phyloP scores from a whole-genome alignment of 2,797 vertebrate genomes.

The Ctenochaetus hawaiiensis region DNA sequence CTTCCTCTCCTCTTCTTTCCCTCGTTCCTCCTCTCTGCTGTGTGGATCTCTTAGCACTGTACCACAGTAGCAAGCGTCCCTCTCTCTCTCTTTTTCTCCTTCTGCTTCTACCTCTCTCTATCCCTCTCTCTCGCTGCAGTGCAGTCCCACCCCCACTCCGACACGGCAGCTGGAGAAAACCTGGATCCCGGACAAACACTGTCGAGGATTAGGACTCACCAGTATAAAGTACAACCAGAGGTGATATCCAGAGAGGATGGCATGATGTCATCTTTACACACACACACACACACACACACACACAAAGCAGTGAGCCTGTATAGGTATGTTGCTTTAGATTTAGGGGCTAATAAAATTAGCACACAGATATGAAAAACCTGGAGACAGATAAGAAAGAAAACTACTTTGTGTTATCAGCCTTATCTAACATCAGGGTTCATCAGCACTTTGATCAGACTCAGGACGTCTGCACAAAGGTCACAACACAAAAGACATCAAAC shows the following conservation, averaged over 20 bases:
- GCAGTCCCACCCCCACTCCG: conserved; percentile 79
- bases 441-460: conserved; percentile 43
- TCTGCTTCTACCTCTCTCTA: not conserved
- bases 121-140: conserved; percentile 75
- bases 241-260: conserved; percentile 10
- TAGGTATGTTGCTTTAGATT: not conserved
- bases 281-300: not conserved
- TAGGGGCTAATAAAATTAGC: conserved; percentile 28
- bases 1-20: conserved; percentile 51
- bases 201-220: conserved; percentile 75
- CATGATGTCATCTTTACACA: conserved; percentile 65
- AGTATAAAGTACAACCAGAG: conserved; percentile 30
- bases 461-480: conserved; percentile 51
- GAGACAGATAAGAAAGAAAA: conserved; percentile 37
- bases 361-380: conserved; percentile 9
- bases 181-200: conserved; percentile 60
- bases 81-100: conserved; percentile 33
- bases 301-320: conserved; percentile 5
- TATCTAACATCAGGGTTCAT: conserved; percentile 36
- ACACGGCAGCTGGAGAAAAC: conserved; percentile 77
- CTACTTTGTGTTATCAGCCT: conserved; percentile 28
- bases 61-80: conserved; percentile 45
- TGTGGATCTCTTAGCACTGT: conserved; percentile 46
- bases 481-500: conserved; percentile 42
- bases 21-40: conserved; percentile 52